Percentiles rank a stretch among this genome's conserved stretches.
Conservation (phyloP, 2,888 invertebrate species). For the Lepidocyrtinus sp. region DNA sequence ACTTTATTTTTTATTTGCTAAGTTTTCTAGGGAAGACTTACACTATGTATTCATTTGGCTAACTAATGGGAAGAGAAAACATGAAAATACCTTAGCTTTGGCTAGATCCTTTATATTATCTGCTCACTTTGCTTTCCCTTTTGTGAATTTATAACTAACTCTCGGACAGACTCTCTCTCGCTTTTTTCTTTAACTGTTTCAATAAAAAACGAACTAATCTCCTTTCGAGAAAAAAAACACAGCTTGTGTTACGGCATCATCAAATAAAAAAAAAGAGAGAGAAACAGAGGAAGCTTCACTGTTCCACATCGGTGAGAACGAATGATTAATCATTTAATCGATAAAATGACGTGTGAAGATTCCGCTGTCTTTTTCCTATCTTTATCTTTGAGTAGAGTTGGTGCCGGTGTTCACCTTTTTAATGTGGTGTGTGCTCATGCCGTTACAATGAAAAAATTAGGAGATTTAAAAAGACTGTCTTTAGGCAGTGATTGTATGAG, state of each 20-base stretch:
- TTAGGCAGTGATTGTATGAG: neutral
- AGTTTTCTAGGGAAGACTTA: neutral
- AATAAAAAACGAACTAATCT: neutral
- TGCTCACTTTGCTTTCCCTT: slow-evolving; percentile 5
- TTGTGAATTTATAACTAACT: neutral
- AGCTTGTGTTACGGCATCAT: neutral
- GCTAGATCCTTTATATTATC: too few species aligned
- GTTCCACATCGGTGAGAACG: slow-evolving; percentile 55
- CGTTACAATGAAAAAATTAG: neutral
- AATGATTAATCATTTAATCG: slow-evolving; percentile 69
- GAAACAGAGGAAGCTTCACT: slow-evolving; percentile 28
- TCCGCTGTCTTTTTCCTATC: slow-evolving; percentile 14
- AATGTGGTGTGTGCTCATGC: neutral
- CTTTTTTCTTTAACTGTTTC: neutral
- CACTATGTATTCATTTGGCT: neutral
- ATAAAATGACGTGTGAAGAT: slow-evolving; percentile 61
- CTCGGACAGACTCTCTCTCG: neutral
- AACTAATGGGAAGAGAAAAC: neutral
- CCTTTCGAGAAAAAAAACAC: neutral
- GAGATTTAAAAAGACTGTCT: neutral
- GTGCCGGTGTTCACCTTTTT: neutral
- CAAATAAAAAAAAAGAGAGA: neutral
- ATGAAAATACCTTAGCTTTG: neutral
- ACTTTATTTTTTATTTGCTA: neutral
- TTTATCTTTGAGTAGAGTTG: neutral